Conservation (phyloP, 2,888 invertebrate species). For the Onthophagus sagittarius region DNA sequence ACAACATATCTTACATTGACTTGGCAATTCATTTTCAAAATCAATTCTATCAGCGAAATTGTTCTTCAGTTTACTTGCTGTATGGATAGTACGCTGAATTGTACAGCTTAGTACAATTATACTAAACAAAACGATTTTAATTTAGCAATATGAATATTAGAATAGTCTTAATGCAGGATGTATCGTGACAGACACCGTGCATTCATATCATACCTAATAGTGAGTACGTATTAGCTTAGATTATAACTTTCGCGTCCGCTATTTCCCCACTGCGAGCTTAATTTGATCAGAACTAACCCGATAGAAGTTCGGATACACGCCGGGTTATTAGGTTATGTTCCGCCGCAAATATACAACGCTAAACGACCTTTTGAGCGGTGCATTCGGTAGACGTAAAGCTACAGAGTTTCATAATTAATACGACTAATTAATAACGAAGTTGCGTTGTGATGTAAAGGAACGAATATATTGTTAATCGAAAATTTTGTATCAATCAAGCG, state of each 20-base stretch:
- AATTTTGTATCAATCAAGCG: neutral
- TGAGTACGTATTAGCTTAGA: neutral
- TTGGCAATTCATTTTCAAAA: slow-evolving; percentile 13
- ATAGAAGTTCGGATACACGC: neutral
- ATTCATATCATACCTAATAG: neutral
- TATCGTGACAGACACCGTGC: neutral
- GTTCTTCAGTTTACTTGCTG: too few relatives aligned
- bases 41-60: slow-evolving; percentile 16
- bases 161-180: neutral
- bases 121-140: too few relatives aligned
- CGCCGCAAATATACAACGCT: neutral
- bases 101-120: too few relatives aligned
- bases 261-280: neutral
- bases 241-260: neutral
- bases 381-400: neutral
- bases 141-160: too few relatives aligned
- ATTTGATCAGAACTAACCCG: neutral
- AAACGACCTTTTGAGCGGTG: neutral
- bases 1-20: slow-evolving; percentile 12
- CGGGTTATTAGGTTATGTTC: neutral
- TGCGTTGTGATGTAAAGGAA: neutral
- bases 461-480: neutral
- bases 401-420: neutral
- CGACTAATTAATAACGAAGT: neutral
- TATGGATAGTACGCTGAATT: too few relatives aligned